Evolutionary conservation across 2,797 vertebrate species (phyloP).

Genomic region (Hydrolagus colliei): DNA sequence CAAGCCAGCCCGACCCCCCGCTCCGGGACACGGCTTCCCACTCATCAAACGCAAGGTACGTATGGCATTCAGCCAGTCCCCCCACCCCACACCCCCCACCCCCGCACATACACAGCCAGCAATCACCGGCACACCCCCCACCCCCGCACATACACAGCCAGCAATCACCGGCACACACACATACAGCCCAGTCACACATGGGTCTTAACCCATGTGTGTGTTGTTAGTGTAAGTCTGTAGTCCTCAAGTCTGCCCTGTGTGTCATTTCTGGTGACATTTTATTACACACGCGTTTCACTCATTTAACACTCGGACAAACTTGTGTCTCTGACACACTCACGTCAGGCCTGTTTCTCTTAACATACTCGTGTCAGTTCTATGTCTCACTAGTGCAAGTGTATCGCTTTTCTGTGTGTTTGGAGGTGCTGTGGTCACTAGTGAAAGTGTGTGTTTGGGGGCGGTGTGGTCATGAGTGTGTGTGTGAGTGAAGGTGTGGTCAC

Average conservation of each 20-base stretch:
- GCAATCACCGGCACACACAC: background rate
- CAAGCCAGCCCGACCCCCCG: slow-evolving; percentile 74
- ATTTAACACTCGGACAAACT: background rate
- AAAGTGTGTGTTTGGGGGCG: background rate
- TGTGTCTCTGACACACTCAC: background rate
- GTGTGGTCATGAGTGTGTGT: background rate
- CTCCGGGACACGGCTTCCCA: slow-evolving; percentile 77
- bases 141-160: too few relatives aligned
- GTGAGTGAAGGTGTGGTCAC: background rate
- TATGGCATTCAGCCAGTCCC: fast-evolving
- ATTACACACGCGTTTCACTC: too few relatives aligned
- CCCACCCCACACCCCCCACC: too few relatives aligned
- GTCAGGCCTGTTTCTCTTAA: background rate
- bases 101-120: fast-evolving
- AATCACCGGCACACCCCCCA: too few relatives aligned
- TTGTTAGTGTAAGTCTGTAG: background rate
- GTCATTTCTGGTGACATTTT: background rate
- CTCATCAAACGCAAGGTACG: slow-evolving; percentile 86
- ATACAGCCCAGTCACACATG: too few relatives aligned
- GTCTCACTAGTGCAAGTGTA: too few relatives aligned
- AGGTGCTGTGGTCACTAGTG: background rate
- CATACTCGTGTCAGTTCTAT: background rate
- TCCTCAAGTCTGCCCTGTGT: slow-evolving; percentile 20
- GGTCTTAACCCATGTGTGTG: background rate
- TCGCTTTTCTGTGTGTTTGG: background rate